Conservation (phyloP, 1,140 invertebrate genomes). For the Solenopsis invicta region DNA sequence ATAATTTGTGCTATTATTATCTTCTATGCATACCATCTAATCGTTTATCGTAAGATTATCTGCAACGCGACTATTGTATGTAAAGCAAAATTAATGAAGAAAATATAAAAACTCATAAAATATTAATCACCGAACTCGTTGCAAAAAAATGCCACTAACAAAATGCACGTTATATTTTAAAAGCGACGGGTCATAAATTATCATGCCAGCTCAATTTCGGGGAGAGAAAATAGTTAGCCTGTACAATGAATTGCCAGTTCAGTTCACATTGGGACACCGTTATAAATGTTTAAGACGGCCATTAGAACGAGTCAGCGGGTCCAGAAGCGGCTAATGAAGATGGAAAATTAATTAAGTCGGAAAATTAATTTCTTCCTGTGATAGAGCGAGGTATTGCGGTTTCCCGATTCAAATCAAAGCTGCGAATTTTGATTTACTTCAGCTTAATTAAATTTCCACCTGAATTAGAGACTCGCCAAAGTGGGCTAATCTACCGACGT, state of each 20-base stretch:
- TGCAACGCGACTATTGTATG: neutral
- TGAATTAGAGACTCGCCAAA: constrained; percentile 38
- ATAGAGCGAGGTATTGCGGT: constrained; percentile 52
- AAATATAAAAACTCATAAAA: neutral
- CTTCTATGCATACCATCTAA: no score
- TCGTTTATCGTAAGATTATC: neutral
- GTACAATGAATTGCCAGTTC: constrained; percentile 39
- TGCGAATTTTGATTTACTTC: constrained; percentile 54
- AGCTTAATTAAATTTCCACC: constrained; percentile 58
- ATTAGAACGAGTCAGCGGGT: constrained; percentile 46
- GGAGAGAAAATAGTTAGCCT: constrained; percentile 7
- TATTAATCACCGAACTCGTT: neutral
- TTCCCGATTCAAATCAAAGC: constrained; percentile 52
- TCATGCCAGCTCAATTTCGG: neutral
- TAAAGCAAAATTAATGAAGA: neutral
- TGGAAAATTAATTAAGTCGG: constrained; percentile 65
- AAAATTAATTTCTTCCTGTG: constrained; percentile 49
- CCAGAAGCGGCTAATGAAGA: constrained; percentile 56
- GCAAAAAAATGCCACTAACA: neutral
- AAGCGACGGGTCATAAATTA: constrained; percentile 6
- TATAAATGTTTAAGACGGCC: constrained; percentile 59
- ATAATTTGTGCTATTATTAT: neutral
- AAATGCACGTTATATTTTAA: constrained; percentile 8
- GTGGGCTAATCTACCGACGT: constrained; percentile 24
- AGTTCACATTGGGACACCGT: constrained; percentile 34